Conservation (phyloP, 2,113 vertebrate species). For the Aspidoscelis tigris region DNA sequence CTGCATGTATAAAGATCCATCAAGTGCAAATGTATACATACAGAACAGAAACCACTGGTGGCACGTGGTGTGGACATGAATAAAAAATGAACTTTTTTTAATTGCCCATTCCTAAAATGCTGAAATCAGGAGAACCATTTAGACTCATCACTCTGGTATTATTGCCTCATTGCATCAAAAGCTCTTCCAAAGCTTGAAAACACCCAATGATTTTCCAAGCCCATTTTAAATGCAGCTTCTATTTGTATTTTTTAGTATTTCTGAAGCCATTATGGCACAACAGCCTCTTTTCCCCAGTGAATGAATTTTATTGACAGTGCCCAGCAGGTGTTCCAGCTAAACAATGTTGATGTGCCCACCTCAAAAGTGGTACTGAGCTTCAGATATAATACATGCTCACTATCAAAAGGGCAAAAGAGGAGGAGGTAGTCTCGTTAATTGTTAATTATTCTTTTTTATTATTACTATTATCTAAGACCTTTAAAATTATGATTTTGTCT, state of each 20-base stretch:
- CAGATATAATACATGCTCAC: not conserved
- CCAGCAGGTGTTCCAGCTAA: constrained; percentile 18
- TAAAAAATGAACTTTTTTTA: too few relatives aligned
- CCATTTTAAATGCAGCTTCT: constrained; percentile 11
- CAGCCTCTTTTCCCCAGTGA: constrained; percentile 4
- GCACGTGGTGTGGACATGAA: too few relatives aligned
- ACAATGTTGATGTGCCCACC: constrained; percentile 17
- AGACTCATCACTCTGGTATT: not conserved
- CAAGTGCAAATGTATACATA: too few relatives aligned
- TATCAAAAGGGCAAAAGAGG: constrained; percentile 2
- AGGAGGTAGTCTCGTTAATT: constrained; percentile 6
- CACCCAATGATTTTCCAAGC: not conserved
- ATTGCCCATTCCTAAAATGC: too few relatives aligned
- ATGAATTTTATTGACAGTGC: constrained; percentile 9
- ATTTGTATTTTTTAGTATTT: constrained; percentile 10
- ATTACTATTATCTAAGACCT: constrained; percentile 21
- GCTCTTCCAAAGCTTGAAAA: not conserved
- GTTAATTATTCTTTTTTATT: constrained; percentile 39
- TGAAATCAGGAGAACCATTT: not conserved
- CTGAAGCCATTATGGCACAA: not conserved
- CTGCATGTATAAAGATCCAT: too few relatives aligned
- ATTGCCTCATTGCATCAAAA: not conserved
- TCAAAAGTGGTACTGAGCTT: fast-evolving
- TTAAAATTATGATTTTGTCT: constrained; percentile 27
- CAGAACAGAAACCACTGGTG: too few relatives aligned